phyloP scores from a whole-genome alignment of 2,113 vertebrate genomes.

The Ptilonorhynchus violaceus region DNA sequence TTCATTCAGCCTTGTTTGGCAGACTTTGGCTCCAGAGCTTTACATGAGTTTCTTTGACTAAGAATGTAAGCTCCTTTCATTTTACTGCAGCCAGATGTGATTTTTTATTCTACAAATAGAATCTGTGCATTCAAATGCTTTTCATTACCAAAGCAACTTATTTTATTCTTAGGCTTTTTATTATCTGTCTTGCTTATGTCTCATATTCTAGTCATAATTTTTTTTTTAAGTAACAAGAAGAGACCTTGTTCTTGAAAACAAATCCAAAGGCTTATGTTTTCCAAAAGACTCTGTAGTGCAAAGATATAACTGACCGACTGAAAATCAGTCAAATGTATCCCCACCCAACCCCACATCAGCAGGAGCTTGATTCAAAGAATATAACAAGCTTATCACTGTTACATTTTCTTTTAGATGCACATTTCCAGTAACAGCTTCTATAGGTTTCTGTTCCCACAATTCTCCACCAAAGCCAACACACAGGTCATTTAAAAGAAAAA shows the following conservation, averaged over 20 bases:
- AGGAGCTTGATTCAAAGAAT: neutral
- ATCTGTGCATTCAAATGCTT: neutral
- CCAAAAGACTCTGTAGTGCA: neutral
- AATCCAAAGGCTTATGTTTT: neutral
- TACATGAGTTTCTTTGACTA: neutral
- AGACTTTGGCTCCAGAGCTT: neutral
- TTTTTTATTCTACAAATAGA: neutral
- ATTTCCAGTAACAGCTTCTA: neutral
- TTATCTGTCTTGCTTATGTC: neutral
- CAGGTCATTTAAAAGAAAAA: neutral
- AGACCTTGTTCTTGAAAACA: neutral
- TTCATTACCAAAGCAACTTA: neutral
- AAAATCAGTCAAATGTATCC: neutral
- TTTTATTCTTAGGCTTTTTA: neutral
- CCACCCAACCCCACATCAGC: neutral
- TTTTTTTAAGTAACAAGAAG: neutral
- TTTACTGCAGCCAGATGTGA: neutral
- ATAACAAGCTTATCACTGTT: neutral
- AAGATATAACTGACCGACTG: neutral
- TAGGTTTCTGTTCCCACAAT: neutral
- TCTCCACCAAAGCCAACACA: neutral
- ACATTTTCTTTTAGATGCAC: neutral
- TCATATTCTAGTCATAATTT: neutral
- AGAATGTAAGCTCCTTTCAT: neutral
- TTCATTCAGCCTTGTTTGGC: neutral